Base-by-base conservation (phyloP, 2,888 invertebrate genomes). In the Eristalinus aeneus region DNA sequence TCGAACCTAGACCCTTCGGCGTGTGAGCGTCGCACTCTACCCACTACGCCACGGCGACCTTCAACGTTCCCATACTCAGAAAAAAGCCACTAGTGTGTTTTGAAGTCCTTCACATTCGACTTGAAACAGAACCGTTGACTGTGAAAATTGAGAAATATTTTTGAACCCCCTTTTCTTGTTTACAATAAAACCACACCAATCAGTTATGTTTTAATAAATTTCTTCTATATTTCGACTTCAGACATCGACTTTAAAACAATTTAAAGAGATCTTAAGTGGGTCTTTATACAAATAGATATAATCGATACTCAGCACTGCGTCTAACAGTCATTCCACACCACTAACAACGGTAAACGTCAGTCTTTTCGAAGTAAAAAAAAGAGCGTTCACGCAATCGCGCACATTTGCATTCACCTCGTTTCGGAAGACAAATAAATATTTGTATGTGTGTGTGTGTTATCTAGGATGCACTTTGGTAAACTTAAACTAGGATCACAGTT, bases 401-500 rank as follows among this genome's bases (percentile, higher is more conserved):
- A 39, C 39, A 4, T 39, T 39, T 39, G 39, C n/a, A n/a, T 39
- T 65, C 74, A 60, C 65, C 46, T 74, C 12, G 46, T 60, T 60
- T 56, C 6, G 11, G 60, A 10, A n/a, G 46, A 67, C 54, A 36
- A 56, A 22, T n/a, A 75, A 60, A 46, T 58, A 75, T 34, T 60
- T 23, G 58, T 34, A 75, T 34, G 67, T 23, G 58, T 34, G 67
- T 23, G 58, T 58, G 36, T 46, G 8, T 27, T 71, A n/a, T 69
- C 58, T 69, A 75, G 67, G 61, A 75, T 79, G 46, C 20, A 54
- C 23, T 53, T 36, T 56, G 20, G 27, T 61, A 34, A 23, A 85
- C 75, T 85, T 87, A 80, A 53, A 32, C 71, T 79, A 73, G 34
- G 56, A 87, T 83, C 83, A 81, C 80, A 88, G 83, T 75, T 80